Evolutionary conservation across 2,888 invertebrate genomes (phyloP).

Genomic region (Siphonodentalium dalli): DNA sequence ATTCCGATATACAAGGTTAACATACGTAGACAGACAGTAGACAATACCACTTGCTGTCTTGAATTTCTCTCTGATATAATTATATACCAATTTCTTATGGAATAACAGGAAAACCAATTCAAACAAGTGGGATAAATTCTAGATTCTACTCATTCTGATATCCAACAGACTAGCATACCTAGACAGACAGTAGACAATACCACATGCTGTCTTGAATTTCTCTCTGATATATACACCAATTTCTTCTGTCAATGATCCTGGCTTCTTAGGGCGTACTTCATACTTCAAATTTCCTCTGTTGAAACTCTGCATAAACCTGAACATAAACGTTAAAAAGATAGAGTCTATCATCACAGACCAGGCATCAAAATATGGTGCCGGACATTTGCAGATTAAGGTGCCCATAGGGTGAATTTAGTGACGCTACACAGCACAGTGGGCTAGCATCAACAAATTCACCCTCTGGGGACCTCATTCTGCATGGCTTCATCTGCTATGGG

Average conservation of each 20-base stretch:
- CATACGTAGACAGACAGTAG: constrained; percentile 93
- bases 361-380: too few species aligned
- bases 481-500: too few species aligned
- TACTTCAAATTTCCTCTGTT: constrained; percentile 95
- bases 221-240: constrained; percentile 77
- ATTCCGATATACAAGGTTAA: too few species aligned
- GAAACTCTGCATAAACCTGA: constrained; percentile 87
- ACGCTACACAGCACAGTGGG: too few species aligned
- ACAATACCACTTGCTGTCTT: constrained; percentile 84
- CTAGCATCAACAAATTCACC: too few species aligned
- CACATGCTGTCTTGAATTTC: constrained; percentile 76
- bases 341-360: too few species aligned
- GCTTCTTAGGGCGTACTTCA: constrained; percentile 79
- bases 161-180: constrained; percentile 62
- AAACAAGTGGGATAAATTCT: too few species aligned
- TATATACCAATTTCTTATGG: constrained; percentile 78
- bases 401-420: too few species aligned
- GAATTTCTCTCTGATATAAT: constrained; percentile 78
- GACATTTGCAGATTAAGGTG: too few species aligned
- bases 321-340: background rate
- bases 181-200: constrained; percentile 95
- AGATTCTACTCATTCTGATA: too few species aligned
- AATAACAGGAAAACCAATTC: too few species aligned
- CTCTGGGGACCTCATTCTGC: too few species aligned
- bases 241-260: constrained; percentile 74